These are phyloP conservation scores for Callosobruchus maculatus DNA, from an alignment of 2,888 invertebrate genomes.

Conservation along the genomic window DNA sequence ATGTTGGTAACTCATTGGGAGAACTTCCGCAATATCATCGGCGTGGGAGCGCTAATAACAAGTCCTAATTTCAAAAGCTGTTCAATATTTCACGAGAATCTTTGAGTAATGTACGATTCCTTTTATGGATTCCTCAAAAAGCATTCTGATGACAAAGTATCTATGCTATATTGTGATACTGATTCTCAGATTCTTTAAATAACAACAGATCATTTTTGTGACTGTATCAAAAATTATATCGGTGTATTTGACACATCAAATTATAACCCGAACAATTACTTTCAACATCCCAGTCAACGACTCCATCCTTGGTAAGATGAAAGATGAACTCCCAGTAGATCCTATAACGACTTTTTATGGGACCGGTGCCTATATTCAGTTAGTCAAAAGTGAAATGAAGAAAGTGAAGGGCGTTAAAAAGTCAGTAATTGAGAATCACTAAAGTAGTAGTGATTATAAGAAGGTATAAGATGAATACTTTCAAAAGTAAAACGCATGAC, in stretches of 20 bases:
- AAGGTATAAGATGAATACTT: slow-evolving; percentile 1
- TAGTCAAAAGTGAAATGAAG: slow-evolving; percentile 1
- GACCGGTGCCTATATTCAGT: slow-evolving; percentile 7
- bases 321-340: slow-evolving; percentile 9
- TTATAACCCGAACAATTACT: slow-evolving; percentile 15
- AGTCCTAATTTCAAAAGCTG: slow-evolving; percentile 37
- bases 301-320: slow-evolving; percentile 8
- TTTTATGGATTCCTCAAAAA: neutral
- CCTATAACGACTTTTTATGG: slow-evolving; percentile 11
- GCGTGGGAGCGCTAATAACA: slow-evolving; percentile 25
- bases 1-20: slow-evolving; percentile 36
- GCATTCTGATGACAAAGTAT: neutral
- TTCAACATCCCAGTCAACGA: slow-evolving; percentile 3
- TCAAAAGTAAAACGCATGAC: neutral
- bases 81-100: slow-evolving; percentile 34
- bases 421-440: neutral
- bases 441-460: slow-evolving; percentile 1
- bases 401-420: slow-evolving; percentile 7
- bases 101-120: slow-evolving; percentile 16
- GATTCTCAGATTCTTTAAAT: slow-evolving; percentile 35
- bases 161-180: slow-evolving; percentile 31
- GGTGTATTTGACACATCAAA: slow-evolving; percentile 37
- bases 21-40: slow-evolving; percentile 22
- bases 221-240: slow-evolving; percentile 27
- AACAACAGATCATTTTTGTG: slow-evolving; percentile 38